Evolutionary conservation across 2,113 vertebrate genomes (phyloP), one percentile per base, ranked within the genome.

Genomic region (Clarias batrachus): DNA sequence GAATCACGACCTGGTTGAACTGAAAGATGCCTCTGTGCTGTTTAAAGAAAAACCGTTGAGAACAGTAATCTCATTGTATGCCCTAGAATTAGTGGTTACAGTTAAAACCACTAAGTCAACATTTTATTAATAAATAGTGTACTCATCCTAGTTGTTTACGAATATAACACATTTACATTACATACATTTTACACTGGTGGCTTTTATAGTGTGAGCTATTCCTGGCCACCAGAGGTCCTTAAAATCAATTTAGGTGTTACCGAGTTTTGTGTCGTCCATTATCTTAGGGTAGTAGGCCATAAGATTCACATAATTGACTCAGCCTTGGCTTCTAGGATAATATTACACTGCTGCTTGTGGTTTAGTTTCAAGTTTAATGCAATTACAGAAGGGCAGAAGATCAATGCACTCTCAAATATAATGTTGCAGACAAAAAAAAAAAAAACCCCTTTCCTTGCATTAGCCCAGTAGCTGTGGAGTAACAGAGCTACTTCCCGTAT

Each of bases 401-500:
- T 66, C 73, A 27, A 87, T 30, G 33, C n/a, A 33, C 52, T 82
- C 52, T 10, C 0, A 17, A 23, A 79, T 73, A 27, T 71, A 21
- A 77, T 16, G 17, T 57, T 59, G 27, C 16, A 17, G 54, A n/a
- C 59, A 65, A 14, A 25, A 14, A 71, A 37, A 70, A 68, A 71
- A 71, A 73, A 23, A 23, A 23, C 54, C 59, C 25, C 30, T 48
- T n/a, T 93, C 77, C 93, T 93, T 91, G 89, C 89, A 90, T 93
- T 92, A 92, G 92, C 90, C 91, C 83, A 48, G 48, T 48, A 48
- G 48, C 48, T 48, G 48, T 86, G 59, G 16, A 62, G 11, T 92
- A 89, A 90, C 88, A 37, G 27, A 60, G 89, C 60, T 83, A 25
- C 81, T 71, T 89, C 17, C 59, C 89, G 89, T 92, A 90, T 91